Evolutionary conservation across 2,113 vertebrate genomes (phyloP), one percentile per base, ranked within the genome.

Genomic region (Acanthisitta chloris): DNA sequence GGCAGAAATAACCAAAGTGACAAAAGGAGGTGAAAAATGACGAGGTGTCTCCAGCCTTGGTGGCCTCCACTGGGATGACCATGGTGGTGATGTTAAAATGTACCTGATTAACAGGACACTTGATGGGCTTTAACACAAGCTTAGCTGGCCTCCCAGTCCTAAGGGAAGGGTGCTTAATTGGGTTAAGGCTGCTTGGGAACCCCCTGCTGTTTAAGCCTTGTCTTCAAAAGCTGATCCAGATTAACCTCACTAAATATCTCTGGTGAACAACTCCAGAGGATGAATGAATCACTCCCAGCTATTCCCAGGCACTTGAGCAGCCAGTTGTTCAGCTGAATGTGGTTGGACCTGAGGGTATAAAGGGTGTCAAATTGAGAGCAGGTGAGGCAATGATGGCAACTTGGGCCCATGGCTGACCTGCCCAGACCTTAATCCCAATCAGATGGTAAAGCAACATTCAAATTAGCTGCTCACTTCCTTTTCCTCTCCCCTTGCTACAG

Each of bases 211-310:
- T 79, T 45, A 76, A 95, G 40, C 4, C 4, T 26, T 55, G 48
- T 20, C 49, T 95, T 92, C 88, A 80, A 86, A 86, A 90, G 24
- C 54, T 48, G 55, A 77, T 80, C 58, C 76, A 83, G 36, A 62
- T 77, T 94, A 80, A 61, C 58, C 16, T 85, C 13, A 1, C 57
- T 25, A 7, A 57, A 34, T 17, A 9, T 66, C 54, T 58, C 36
- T 49, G 0, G 8, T 65, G 61, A 52, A 40, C 42, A 57, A 6
- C 9, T 29, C 31, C 2, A 0, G 0, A 24, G 66, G 54, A 45
- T 23, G 45, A 48, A 73, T 2, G 1, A 51, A 31, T 70, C 17
- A 4, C 77, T 81, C 12, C 0, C 1, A 81, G 34, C 21, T 54
- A 2, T 55, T 67, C 45, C 24, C 0, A 3, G 5, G 15, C 23